Evolutionary conservation across 2,113 vertebrate genomes (phyloP).

Genomic region (Struthio camelus): DNA sequence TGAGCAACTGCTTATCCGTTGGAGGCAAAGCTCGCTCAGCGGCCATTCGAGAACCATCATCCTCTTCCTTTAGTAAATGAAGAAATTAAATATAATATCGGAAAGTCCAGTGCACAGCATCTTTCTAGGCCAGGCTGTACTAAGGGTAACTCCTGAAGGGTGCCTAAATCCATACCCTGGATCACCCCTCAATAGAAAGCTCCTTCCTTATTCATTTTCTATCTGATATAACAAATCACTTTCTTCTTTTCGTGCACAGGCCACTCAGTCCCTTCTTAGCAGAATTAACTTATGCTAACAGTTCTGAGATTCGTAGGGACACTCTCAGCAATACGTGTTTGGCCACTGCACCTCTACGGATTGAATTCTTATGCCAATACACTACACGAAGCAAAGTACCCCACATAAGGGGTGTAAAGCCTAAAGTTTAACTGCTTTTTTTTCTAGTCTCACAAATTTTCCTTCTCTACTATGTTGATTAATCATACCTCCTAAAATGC

Average conservation of each 20-base stretch:
- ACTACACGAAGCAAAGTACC: neutral
- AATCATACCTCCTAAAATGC: neutral
- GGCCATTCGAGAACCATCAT: neutral
- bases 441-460: neutral
- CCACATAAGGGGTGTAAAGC: neutral
- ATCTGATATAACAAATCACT: neutral
- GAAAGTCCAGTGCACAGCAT: neutral
- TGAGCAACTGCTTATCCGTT: fast-evolving
- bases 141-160: neutral
- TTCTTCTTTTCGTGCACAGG: neutral
- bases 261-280: neutral
- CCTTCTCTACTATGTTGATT: neutral
- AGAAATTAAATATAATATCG: neutral
- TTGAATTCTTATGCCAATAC: neutral
- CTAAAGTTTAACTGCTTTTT: neutral
- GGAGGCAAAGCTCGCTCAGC: neutral
- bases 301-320: neutral
- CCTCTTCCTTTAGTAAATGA: neutral
- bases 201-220: neutral
- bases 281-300: fast-evolving
- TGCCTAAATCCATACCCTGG: neutral
- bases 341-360: neutral
- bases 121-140: neutral
- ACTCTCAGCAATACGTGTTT: fast-evolving
- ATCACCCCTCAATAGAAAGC: neutral